A percentile compares a stretch with the other conserved stretches of the same genome.
Conservation (phyloP, 1,140 invertebrate species). For the Vanessa atalanta region DNA sequence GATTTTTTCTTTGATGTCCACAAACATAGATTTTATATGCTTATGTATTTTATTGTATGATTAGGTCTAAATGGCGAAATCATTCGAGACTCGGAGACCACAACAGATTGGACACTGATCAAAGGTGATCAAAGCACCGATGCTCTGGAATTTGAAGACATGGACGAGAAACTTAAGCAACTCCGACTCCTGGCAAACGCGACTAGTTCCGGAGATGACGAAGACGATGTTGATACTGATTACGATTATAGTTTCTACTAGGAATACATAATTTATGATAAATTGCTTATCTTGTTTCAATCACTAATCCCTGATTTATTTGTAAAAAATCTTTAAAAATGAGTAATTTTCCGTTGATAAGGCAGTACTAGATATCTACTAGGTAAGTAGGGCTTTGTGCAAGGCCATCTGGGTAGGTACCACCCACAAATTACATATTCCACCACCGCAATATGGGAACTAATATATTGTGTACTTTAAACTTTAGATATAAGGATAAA, state of each 20-base stretch:
- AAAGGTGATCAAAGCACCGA: slow-evolving; percentile 51
- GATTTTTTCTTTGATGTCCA: background rate
- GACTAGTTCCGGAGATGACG: slow-evolving; percentile 54
- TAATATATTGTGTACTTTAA: too few relatives aligned
- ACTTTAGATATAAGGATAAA: too few relatives aligned
- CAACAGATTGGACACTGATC: slow-evolving; percentile 57
- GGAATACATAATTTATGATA: slow-evolving; percentile 44
- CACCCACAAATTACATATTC: too few relatives aligned
- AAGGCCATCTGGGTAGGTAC: too few relatives aligned
- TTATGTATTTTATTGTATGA: background rate
- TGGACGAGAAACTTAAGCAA: slow-evolving; percentile 62
- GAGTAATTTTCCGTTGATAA: too few relatives aligned
- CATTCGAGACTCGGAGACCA: slow-evolving; percentile 47
- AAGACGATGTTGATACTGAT: slow-evolving; percentile 58
- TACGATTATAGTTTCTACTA: slow-evolving; percentile 71
- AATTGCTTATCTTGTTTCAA: slow-evolving; percentile 32
- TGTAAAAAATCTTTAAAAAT: too few relatives aligned
- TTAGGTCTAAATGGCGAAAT: slow-evolving; percentile 56
- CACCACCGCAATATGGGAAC: too few relatives aligned
- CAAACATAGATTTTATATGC: too few relatives aligned
- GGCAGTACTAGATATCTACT: too few relatives aligned
- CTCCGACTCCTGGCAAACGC: slow-evolving; percentile 58
- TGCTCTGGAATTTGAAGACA: slow-evolving; percentile 48
- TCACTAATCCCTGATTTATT: background rate
- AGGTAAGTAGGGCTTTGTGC: too few relatives aligned